Base-by-base conservation (phyloP, 1,140 invertebrate genomes). In the Diorhabda carinulata region DNA sequence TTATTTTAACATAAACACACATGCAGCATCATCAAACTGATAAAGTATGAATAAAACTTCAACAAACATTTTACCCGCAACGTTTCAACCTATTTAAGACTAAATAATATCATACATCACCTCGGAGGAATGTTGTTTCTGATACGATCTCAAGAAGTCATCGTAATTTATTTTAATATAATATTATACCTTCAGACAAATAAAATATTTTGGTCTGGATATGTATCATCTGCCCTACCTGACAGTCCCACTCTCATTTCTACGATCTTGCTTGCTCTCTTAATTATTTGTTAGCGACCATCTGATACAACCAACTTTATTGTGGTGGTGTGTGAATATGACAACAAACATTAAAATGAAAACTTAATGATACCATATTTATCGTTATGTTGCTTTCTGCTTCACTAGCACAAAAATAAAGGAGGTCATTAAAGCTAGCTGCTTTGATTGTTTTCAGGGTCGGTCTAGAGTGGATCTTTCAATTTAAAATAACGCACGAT, bases 361-460 rank as follows among this genome's bases (percentile, higher is more conserved):
- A 62, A 62, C 61, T 62, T 62, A 62, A 62, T 62, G 61, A 62
- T 62, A 62, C 41, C 61, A 9, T 62, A 62, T 62, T 62, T 62
- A 62, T 62, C 61, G 61, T 62, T 62, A 62, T 62, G 61, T 43
- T 43, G 41, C n/a, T 62, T 62, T 62, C 41, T 62, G 61, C 61
- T 62, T 62, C 61, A 62, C 41, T 43, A 43, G 43, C 41, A 44
- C 43, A 43, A 62, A 62, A 62, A 62, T 62, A 62, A 62, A 62
- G 61, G 43, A 25, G 61, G 43, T 43, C 61, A 43, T 62, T 62
- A 62, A 43, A 43, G 43, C 61, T 62, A 62, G 61, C 44, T 44
- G 61, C 44, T 52, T 8, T n/a, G 47, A 52, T 52, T 52, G 47
- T 52, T 52, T 52, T 52, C 47, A 52, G 47, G 47, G n/a, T n/a